Evolutionary conservation across 2,797 vertebrate genomes (phyloP).

Genomic region (Strix occidentalis): DNA sequence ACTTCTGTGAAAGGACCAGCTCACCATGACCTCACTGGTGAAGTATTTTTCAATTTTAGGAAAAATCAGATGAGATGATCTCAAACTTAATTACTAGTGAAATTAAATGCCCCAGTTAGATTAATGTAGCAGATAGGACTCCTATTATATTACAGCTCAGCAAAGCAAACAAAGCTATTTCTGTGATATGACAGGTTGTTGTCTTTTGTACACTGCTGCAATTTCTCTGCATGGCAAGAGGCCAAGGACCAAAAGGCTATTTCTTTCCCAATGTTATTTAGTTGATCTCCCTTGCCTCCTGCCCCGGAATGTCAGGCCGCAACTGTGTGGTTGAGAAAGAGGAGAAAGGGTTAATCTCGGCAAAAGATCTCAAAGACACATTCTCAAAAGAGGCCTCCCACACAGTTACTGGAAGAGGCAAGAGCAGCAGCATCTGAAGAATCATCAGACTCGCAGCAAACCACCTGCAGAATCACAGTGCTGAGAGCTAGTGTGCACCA

Average conservation of each 20-base stretch:
- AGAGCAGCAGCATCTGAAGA: not conserved
- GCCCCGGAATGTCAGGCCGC: not conserved
- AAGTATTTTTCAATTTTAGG: constrained; percentile 61
- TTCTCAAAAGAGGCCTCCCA: not conserved
- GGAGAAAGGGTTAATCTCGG: not conserved
- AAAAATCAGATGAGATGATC: constrained; percentile 40
- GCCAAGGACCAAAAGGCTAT: not conserved
- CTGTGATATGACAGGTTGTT: not conserved
- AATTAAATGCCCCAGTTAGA: constrained; percentile 55
- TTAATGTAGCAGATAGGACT: constrained; percentile 43
- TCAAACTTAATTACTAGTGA: constrained; percentile 51
- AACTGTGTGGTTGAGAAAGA: not conserved
- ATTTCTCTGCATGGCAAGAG: not conserved
- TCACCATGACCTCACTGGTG: constrained; percentile 18
- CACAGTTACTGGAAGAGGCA: not conserved
- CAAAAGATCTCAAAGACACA: not conserved
- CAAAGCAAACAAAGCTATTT: constrained; percentile 32
- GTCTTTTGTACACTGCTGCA: not conserved
- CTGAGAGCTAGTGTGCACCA: not conserved
- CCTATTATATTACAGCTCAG: constrained; percentile 53
- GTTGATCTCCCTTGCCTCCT: not conserved
- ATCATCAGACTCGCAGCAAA: not conserved
- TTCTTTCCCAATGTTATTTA: not conserved
- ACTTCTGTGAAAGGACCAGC: constrained; percentile 8
- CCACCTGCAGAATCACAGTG: not conserved